These are phyloP conservation scores for Otus scops DNA, from an alignment of 2,797 vertebrate species.

Conservation along the genomic window DNA sequence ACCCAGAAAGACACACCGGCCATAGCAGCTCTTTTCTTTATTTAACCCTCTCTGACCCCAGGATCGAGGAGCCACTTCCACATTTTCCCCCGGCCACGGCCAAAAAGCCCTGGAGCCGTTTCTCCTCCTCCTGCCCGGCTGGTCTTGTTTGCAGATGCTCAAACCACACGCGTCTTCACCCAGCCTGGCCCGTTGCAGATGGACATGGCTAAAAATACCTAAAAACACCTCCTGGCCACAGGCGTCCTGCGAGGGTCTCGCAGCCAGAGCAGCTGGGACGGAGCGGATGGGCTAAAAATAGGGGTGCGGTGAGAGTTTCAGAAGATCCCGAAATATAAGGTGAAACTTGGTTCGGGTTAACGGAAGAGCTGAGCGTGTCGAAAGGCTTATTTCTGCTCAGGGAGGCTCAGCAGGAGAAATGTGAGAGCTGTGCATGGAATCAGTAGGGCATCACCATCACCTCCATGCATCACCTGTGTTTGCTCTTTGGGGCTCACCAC, in stretches of 20 bases:
- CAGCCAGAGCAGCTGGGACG: constrained; percentile 21
- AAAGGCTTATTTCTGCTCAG: background rate
- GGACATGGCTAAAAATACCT: constrained; percentile 16
- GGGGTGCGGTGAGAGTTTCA: background rate
- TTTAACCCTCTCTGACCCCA: background rate
- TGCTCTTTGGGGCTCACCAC: background rate
- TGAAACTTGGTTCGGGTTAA: background rate
- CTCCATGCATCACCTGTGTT: accelerated
- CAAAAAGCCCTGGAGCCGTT: background rate
- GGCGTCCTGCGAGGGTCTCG: background rate
- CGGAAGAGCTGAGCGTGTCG: background rate
- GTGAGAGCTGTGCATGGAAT: background rate
- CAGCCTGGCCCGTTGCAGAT: background rate
- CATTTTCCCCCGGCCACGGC: background rate
- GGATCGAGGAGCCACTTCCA: constrained; percentile 2
- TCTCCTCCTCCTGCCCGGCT: background rate
- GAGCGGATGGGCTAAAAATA: background rate
- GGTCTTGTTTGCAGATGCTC: constrained; percentile 31
- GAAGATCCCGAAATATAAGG: background rate
- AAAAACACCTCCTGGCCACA: background rate
- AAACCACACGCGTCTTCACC: background rate
- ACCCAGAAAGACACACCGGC: background rate
- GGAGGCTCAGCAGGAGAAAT: background rate
- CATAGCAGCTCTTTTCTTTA: background rate
- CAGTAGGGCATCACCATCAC: background rate